phyloP scores from a whole-genome alignment of 2,888 invertebrate species.

The Baccha elongata region DNA sequence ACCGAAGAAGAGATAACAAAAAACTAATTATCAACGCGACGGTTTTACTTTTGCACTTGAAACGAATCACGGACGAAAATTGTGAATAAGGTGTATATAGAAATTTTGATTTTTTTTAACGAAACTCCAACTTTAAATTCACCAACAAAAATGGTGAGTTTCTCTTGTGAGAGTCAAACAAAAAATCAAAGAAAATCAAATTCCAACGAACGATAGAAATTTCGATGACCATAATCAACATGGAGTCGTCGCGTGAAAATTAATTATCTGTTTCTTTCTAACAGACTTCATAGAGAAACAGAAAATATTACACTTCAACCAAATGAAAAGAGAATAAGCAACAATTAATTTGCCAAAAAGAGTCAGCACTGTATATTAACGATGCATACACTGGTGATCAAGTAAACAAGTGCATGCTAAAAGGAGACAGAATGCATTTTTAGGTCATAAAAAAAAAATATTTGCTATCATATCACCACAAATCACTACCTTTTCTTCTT shows the following conservation, averaged over 20 bases:
- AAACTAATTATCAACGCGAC: constrained; percentile 13
- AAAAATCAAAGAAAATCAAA: constrained; percentile 14
- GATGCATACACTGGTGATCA: constrained; percentile 69
- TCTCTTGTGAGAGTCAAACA: constrained; percentile 8
- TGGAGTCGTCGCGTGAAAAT: constrained; percentile 16
- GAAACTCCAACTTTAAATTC: constrained; percentile 37
- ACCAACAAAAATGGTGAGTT: constrained; percentile 53
- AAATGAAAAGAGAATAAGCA: constrained; percentile 62
- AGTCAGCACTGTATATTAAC: constrained; percentile 29
- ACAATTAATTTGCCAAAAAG: constrained; percentile 65
- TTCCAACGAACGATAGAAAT: constrained; percentile 48
- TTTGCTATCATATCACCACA: constrained; percentile 49
- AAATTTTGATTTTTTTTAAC: constrained; percentile 54
- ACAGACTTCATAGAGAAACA: background rate
- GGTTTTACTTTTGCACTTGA: background rate
- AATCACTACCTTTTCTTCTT: constrained; percentile 57
- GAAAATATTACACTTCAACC: constrained; percentile 44
- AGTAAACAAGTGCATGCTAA: constrained; percentile 76
- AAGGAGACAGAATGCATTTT: constrained; percentile 75
- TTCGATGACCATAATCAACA: constrained; percentile 13
- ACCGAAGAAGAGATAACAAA: constrained; percentile 1
- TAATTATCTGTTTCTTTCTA: background rate
- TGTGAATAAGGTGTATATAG: constrained; percentile 68
- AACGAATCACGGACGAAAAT: constrained; percentile 21
- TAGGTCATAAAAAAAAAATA: constrained; percentile 75